These are phyloP conservation scores for Hyla sarda DNA, from an alignment of 2,113 vertebrate species.

Conservation along the genomic window DNA sequence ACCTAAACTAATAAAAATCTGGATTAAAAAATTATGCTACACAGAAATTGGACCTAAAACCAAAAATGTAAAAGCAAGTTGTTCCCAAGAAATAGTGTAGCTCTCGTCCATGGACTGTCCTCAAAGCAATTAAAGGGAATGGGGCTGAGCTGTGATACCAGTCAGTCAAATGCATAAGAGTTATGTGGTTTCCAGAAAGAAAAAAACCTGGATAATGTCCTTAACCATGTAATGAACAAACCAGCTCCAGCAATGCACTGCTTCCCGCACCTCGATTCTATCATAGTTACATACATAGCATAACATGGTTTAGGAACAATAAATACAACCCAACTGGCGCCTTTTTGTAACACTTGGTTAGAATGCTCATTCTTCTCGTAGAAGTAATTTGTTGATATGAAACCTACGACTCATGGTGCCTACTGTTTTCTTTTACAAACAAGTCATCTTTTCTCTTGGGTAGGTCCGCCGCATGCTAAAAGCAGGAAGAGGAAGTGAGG, in stretches of 20 bases:
- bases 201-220: no score
- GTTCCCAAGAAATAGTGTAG: no score
- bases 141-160: no score
- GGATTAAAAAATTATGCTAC: no score
- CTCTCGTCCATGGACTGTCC: no score
- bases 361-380: slow-evolving; percentile 16
- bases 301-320: neutral
- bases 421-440: slow-evolving; percentile 75
- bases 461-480: slow-evolving; percentile 60
- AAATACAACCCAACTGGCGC: neutral
- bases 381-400: slow-evolving; percentile 61
- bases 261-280: neutral
- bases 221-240: no score
- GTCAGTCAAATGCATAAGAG: no score
- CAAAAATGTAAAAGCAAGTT: no score
- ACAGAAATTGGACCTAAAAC: no score
- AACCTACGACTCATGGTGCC: slow-evolving; percentile 73
- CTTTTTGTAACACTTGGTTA: neutral
- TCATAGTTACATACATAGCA: neutral
- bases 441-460: slow-evolving; percentile 64
- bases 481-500: slow-evolving; percentile 70
- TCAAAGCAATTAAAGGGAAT: no score
- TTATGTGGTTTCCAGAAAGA: no score
- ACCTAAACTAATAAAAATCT: no score
- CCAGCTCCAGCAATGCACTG: neutral